Evolutionary conservation across 2,888 invertebrate species (phyloP).

Genomic region (Megaustenia siamemsis): DNA sequence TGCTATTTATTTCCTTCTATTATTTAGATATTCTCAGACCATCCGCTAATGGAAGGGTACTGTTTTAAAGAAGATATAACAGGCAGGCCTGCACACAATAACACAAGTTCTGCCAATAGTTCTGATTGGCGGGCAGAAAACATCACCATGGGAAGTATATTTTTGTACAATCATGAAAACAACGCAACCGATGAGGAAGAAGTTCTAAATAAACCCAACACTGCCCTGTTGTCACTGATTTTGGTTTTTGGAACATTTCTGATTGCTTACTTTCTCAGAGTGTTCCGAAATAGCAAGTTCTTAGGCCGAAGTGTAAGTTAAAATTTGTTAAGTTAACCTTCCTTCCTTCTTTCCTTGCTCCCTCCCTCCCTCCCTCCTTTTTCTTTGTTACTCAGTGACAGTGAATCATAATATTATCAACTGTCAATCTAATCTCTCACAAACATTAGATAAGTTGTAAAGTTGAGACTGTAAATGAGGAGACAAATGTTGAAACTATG

Average conservation of each 20-base stretch:
- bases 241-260: conserved; percentile 92
- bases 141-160: background rate
- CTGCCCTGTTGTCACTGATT: conserved; percentile 95
- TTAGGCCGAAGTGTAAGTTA: conserved; percentile 92
- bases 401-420: too few species aligned
- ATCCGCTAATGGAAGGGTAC: conserved; percentile 85
- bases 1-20: background rate
- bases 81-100: background rate
- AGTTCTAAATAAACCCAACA: conserved; percentile 86
- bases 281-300: conserved; percentile 96
- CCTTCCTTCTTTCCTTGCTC: too few species aligned
- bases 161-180: background rate
- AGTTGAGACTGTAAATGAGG: too few species aligned
- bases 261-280: conserved; percentile 93
- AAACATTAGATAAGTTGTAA: too few species aligned
- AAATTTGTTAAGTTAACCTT: too few species aligned
- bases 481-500: too few species aligned
- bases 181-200: conserved; percentile 19
- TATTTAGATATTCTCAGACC: conserved; percentile 85
- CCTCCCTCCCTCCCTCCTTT: too few species aligned
- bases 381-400: too few species aligned
- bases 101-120: conserved; percentile 10
- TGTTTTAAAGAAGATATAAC: conserved; percentile 16
- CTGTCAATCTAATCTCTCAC: too few species aligned
- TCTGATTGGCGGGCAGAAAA: conserved; percentile 11